phyloP scores from a whole-genome alignment of 2,797 vertebrate genomes.

The Hydrocynus forskahlii region DNA sequence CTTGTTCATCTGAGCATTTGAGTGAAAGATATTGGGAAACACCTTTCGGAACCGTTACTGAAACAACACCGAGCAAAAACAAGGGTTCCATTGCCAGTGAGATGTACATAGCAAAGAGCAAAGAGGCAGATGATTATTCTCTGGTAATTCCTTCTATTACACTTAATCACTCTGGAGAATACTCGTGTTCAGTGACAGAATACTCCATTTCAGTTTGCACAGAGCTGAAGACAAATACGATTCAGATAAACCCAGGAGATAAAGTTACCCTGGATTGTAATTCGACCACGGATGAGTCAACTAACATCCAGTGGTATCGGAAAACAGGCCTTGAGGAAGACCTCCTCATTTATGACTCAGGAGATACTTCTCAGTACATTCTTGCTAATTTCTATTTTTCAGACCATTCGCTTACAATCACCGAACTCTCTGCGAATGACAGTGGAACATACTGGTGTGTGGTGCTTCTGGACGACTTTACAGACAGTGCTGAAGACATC shows the following conservation, averaged over 20 bases:
- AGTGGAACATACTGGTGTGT: conserved; percentile 67
- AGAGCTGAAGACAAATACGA: conserved; percentile 2
- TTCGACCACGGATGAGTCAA: neutral
- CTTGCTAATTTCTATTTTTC: conserved; percentile 23
- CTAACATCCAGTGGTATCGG: conserved; percentile 71
- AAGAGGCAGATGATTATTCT: conserved; percentile 55
- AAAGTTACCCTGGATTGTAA: conserved; percentile 59
- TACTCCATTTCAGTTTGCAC: conserved; percentile 69
- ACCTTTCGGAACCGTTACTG: conserved; percentile 65
- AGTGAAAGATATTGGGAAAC: conserved; percentile 70
- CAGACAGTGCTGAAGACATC: neutral
- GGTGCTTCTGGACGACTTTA: conserved; percentile 42
- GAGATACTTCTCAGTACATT: conserved; percentile 26
- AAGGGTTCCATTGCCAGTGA: neutral
- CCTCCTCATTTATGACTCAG: conserved; percentile 60
- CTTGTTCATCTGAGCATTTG: conserved; percentile 58
- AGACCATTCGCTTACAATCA: conserved; percentile 58
- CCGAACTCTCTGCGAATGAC: conserved; percentile 52
- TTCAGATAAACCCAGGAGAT: neutral
- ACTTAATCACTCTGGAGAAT: conserved; percentile 62
- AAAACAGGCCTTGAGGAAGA: conserved; percentile 3
- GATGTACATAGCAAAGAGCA: conserved; percentile 51
- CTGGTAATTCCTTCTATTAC: conserved; percentile 65
- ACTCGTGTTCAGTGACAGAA: conserved; percentile 63
- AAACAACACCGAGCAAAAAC: conserved; percentile 18